These are phyloP conservation scores for Actinernus sp. DNA, from an alignment of 92 coral and sea anemone genomes.

Conservation along the genomic window DNA sequence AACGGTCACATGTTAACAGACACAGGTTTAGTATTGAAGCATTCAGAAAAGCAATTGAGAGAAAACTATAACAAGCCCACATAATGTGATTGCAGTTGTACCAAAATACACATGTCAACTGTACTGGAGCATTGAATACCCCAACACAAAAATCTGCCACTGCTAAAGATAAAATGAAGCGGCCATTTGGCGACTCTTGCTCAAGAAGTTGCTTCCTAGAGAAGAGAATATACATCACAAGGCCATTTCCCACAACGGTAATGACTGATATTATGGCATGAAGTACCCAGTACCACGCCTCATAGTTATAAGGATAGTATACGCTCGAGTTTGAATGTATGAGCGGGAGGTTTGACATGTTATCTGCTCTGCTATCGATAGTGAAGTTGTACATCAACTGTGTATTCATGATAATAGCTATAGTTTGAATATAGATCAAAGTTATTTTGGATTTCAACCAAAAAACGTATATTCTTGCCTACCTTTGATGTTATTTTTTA, in stretches of 20 bases:
- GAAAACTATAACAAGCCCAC: not conserved
- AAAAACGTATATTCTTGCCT: no score
- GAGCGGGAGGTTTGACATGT: no score
- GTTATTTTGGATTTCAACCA: no score
- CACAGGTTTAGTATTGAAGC: not conserved
- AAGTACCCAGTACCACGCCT: not conserved
- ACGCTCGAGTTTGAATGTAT: not conserved
- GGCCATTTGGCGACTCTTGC: not conserved
- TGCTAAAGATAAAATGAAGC: not conserved
- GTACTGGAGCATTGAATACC: not conserved
- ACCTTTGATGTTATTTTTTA: no score
- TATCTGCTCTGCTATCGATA: no score
- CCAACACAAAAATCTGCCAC: conserved; percentile 2
- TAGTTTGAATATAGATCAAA: no score
- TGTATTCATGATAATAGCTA: no score
- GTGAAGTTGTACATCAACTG: no score
- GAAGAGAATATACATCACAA: not conserved
- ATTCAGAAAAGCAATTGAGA: not conserved
- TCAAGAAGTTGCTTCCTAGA: not conserved
- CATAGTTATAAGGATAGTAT: not conserved
- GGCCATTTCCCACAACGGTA: not conserved
- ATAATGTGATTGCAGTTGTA: not conserved
- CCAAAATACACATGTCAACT: not conserved
- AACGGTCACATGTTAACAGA: not conserved
- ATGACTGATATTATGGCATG: not conserved